Evolutionary conservation across 2,888 invertebrate species (phyloP), one percentile per base, ranked within the genome.

Genomic region (Ochropleura leucogaster): DNA sequence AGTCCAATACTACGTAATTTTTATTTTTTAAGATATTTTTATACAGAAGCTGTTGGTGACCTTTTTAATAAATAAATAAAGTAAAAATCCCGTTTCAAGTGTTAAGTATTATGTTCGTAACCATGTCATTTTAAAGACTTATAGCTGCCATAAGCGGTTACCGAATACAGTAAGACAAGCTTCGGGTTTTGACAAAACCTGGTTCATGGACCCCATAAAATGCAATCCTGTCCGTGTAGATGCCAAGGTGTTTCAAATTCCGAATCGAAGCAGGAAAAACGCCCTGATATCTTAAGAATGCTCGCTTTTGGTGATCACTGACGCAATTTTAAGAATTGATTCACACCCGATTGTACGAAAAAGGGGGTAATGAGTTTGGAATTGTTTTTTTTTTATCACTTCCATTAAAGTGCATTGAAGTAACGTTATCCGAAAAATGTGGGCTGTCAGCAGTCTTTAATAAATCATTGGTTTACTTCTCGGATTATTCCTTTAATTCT

Each of bases 191-290:
- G 47, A 16, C 18, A 7, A 30, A 70, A 3, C 18, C 6, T 16
- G 30, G 71, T 71, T 80, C 82, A 82, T 62, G 0, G 57, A 62
- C 53, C 79, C 66, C 63, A 72, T 79, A 51, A 57, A 62, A 57
- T 30, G 46, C n/a, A 16, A 51, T 66, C 51, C n/a, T 68, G 46
- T 60, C 59, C 57, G 20, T 14, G 49, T 46, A 68, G 57, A 77
- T 70, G 53, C 70, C 76, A 74, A 70, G 55, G 73, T 59, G 63
- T 47, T 46, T 72, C n/a, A 30, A 30, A 42, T 72, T 77, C 42
- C 59, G 10, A 44, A 51, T 20, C 49, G 16, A 60, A 71, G 7
- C n/a, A 68, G 74, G 60, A 64, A 75, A 81, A 69, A 47, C 49
- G 0, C 20, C 42, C 30, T 46, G 44, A 14, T 53, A 53, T 57